Conservation (phyloP, 2,888 invertebrate species). For the Sipunculus nudus region DNA sequence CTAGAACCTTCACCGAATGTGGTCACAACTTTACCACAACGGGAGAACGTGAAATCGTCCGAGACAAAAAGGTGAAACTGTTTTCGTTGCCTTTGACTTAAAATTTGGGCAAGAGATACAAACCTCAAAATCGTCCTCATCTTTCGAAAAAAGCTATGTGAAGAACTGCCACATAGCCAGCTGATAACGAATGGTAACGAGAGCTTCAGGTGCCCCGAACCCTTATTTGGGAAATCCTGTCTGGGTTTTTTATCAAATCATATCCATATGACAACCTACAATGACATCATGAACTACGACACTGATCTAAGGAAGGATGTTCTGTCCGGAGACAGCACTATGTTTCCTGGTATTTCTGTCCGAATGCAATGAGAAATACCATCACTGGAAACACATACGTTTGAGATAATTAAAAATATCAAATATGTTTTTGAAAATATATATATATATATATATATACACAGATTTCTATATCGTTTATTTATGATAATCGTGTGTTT, state of each 20-base stretch:
- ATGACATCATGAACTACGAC: conserved; percentile 29
- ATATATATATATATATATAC: too few relatives aligned
- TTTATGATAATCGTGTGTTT: too few relatives aligned
- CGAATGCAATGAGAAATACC: too few relatives aligned
- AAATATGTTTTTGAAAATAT: too few relatives aligned
- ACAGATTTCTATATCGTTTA: too few relatives aligned
- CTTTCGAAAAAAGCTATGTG: conserved; percentile 14
- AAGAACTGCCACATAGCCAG: conserved; percentile 37
- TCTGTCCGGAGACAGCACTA: too few relatives aligned
- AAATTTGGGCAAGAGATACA: conserved; percentile 25
- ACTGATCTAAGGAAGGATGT: conserved; percentile 27
- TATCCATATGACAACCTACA: conserved; percentile 13
- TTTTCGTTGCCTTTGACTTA: conserved; percentile 32
- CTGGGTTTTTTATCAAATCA: conserved; percentile 20
- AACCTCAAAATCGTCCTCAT: neutral
- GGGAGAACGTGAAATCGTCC: conserved; percentile 21
- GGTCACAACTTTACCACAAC: conserved; percentile 33
- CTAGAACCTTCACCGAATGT: conserved; percentile 24
- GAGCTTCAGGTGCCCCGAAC: conserved; percentile 33
- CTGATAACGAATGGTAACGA: conserved; percentile 25
- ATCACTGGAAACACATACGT: too few relatives aligned
- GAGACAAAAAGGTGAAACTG: conserved; percentile 38
- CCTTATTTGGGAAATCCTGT: conserved; percentile 28
- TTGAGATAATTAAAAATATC: too few relatives aligned
- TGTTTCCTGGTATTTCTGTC: too few relatives aligned